Base-by-base conservation (phyloP, 2,797 vertebrate genomes). In the Muscicapa comitata region DNA sequence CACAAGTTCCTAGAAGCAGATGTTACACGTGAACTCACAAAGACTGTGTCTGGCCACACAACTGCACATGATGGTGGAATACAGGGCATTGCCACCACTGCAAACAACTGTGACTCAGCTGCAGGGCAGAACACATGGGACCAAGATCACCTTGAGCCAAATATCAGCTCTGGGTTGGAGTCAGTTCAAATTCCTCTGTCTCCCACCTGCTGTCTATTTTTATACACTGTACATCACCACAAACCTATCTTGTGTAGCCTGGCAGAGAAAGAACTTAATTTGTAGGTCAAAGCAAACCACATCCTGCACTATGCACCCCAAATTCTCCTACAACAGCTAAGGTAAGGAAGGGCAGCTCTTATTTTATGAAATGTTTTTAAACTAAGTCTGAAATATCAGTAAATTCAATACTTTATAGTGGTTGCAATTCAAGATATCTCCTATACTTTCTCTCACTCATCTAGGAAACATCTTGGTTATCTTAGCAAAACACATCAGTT, bases 171-270 rank as follows among this genome's bases (percentile, higher is more conserved):
- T 62, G 26, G 9, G 11, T 17, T 66, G 17, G 13, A 76, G 14
- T 29, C 20, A 25, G 23, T n/a, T 58, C 7, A n/a, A 24, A 75
- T 45, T 88, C 26, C 43, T 86, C 40, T 33, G 17, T 61, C 40
- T 89, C 55, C 28, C 31, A 51, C 17, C 33, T 66, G 17, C 15
- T 66, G 45, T n/a, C 21, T 63, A 28, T n/a, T 91, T 70, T 63
- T 59, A 58, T 29, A 38, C 17, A 31, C 8, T 35, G 20, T 38
- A 55, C 7, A 40, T 3, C 35, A 33, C 25, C 0, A 0, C 18
- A 62, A 77, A 80, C 11, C 62, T 14, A 48, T 9, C 25, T 37
- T 23, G 47, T 31, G 17, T 10, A 86, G 43, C 23, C 43, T 5
- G 40, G 25, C 18, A 79, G 57, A 80, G 37, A 55, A 93, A 57